Percentiles rank a stretch among this genome's conserved stretches.
Conservation (phyloP, 1,140 invertebrate genomes). For the Eumaeus atala region DNA sequence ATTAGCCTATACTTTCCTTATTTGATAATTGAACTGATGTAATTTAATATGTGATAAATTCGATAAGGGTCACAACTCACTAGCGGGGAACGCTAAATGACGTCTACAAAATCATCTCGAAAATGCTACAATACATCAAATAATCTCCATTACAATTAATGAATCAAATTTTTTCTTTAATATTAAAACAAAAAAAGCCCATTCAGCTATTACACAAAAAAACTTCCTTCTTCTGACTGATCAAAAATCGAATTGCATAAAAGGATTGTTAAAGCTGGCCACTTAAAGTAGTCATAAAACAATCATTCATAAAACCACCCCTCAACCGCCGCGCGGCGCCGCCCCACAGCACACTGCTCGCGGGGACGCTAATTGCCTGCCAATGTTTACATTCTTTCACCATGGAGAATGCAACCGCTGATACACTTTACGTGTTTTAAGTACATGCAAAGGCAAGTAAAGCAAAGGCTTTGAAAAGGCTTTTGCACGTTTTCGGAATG, state of each 20-base stretch:
- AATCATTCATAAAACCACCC: slow-evolving; percentile 19
- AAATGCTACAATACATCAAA: too few relatives aligned
- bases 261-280: slow-evolving; percentile 2
- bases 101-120: too few relatives aligned
- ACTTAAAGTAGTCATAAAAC: slow-evolving; percentile 17
- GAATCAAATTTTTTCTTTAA: too few relatives aligned
- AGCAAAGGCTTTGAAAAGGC: too few relatives aligned
- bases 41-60: too few relatives aligned
- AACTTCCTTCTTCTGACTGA: neutral
- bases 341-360: neutral
- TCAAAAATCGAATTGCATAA: slow-evolving; percentile 7
- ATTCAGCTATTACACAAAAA: neutral
- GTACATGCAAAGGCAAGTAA: too few relatives aligned
- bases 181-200: too few relatives aligned
- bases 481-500: too few relatives aligned
- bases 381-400: slow-evolving; percentile 63
- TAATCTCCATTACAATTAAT: too few relatives aligned
- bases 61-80: neutral
- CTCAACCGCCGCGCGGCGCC: neutral
- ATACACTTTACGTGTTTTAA: slow-evolving; percentile 18
- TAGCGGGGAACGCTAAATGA: neutral
- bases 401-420: slow-evolving; percentile 46
- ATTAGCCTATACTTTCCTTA: too few relatives aligned
- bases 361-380: slow-evolving; percentile 35
- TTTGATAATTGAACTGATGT: too few relatives aligned